These are phyloP conservation scores for Balaenoptera acutorostrata DNA, from an alignment of 2,113 vertebrate genomes.

Conservation along the genomic window DNA sequence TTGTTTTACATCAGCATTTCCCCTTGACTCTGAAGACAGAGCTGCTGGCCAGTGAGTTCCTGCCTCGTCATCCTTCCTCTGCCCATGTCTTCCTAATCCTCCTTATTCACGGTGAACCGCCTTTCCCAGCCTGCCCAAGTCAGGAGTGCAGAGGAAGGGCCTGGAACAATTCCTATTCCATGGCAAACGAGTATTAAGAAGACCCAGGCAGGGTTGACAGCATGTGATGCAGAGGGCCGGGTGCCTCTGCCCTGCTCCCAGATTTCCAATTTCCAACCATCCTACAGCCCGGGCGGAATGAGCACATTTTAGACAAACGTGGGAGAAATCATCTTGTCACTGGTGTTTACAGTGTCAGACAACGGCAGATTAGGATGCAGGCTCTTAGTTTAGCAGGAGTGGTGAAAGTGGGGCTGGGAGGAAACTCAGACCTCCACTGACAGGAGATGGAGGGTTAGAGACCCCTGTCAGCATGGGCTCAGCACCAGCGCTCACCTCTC, in stretches of 20 bases:
- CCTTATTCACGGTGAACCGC: background rate
- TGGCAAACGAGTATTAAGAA: background rate
- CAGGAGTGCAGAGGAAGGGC: background rate
- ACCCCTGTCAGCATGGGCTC: accelerated
- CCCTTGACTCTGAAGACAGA: background rate
- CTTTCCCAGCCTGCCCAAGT: background rate
- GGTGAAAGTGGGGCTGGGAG: background rate
- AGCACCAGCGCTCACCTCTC: background rate
- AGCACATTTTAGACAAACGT: background rate
- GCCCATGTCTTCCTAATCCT: background rate
- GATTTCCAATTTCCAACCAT: background rate
- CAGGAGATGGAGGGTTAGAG: background rate
- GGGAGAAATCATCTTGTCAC: background rate
- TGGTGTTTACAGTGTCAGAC: background rate
- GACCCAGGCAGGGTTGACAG: background rate
- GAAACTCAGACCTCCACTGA: background rate
- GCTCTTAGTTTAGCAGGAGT: background rate
- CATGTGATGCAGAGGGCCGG: accelerated
- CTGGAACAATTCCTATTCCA: background rate
- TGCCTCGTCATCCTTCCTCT: background rate
- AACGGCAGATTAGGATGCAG: background rate
- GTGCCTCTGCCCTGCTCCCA: background rate
- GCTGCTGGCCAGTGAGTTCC: background rate
- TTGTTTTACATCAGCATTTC: background rate
- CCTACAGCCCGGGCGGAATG: background rate